A percentile compares a stretch with the other conserved stretches of the same genome.
Conservation (phyloP, 2,888 invertebrate species). For the Sisyra nigra region DNA sequence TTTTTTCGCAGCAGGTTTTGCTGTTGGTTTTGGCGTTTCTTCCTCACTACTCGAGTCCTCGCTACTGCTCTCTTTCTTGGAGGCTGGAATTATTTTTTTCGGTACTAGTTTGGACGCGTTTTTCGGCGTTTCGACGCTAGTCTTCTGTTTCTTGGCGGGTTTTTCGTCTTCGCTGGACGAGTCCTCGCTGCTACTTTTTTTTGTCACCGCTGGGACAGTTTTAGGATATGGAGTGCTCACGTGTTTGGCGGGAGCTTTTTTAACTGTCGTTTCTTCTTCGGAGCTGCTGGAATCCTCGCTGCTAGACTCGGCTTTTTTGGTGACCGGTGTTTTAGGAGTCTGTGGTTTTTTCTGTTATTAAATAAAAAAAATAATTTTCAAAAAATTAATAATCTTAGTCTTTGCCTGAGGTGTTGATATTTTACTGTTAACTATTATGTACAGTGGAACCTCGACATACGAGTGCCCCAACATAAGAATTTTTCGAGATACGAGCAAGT, state of each 20-base stretch:
- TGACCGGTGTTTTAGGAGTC: neutral
- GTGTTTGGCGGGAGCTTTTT: constrained; percentile 8
- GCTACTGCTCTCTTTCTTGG: constrained; percentile 9
- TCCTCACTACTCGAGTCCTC: constrained; percentile 26
- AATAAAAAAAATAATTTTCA: too few relatives aligned
- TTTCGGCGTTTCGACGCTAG: too few relatives aligned
- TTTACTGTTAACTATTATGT: too few relatives aligned
- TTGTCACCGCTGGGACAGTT: constrained; percentile 8
- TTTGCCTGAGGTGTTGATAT: too few relatives aligned
- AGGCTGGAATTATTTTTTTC: constrained; percentile 2
- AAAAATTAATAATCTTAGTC: too few relatives aligned
- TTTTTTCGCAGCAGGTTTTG: constrained; percentile 10
- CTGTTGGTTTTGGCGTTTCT: constrained; percentile 23
- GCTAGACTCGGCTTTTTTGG: constrained; percentile 1
- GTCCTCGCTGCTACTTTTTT: constrained; percentile 15
- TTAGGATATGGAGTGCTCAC: neutral
- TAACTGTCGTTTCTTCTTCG: constrained; percentile 1
- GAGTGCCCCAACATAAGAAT: too few relatives aligned
- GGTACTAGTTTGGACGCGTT: constrained; percentile 11
- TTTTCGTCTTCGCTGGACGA: constrained; percentile 11
- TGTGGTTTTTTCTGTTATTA: neutral
- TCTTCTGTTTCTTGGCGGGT: constrained; percentile 12
- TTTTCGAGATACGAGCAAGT: too few relatives aligned
- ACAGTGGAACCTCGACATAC: too few relatives aligned
- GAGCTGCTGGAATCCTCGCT: neutral